Base-by-base conservation (phyloP, 2,888 invertebrate species). In the Tetropium fuscum region DNA sequence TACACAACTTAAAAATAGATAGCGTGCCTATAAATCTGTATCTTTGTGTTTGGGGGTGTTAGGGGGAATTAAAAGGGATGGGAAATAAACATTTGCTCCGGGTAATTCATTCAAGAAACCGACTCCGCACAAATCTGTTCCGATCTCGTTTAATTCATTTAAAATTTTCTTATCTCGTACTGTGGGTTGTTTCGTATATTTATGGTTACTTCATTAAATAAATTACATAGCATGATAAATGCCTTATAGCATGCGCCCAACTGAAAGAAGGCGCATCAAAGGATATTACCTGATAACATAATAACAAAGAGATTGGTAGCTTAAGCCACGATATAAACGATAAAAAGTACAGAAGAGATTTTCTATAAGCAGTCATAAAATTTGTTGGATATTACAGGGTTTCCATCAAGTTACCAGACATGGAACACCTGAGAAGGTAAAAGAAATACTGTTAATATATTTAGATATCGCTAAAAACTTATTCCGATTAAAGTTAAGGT, bases 21-120 rank as follows among this genome's bases (percentile, higher is more conserved):
- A 51, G 63, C 63, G 63, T 63, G 63, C 38, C 60, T 51, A 60
- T 64, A 64, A 64, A 64, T 64, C 64, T 53, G 36, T 56, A 60
- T 58, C 64, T 58, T 38, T 64, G 63, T 53, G 49, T 57, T 54
- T 47, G 40, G 41, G 53, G 55, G 47, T 58, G 56, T 55, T 64
- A 20, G 56, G 48, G 58, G 55, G 60, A 64, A 58, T 64, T 60
- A 64, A 56, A 64, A 64, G 58, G 60, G 60, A 60, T 64, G 64
- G 58, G 58, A 64, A 58, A 58, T 54, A 44, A 53, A 57, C 64
- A 60, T 64, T 58, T 58, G 58, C 45, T 18, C 10, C 30, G 18
- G 18, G 30, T 18, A 30, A 45, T 45, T 19, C 16, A 45, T 30
- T 45, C 45, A 6, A 22, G 41, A 18, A 38, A 38, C 38, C 38